phyloP scores from a whole-genome alignment of 2,888 invertebrate species.

The Hesperia comma region DNA sequence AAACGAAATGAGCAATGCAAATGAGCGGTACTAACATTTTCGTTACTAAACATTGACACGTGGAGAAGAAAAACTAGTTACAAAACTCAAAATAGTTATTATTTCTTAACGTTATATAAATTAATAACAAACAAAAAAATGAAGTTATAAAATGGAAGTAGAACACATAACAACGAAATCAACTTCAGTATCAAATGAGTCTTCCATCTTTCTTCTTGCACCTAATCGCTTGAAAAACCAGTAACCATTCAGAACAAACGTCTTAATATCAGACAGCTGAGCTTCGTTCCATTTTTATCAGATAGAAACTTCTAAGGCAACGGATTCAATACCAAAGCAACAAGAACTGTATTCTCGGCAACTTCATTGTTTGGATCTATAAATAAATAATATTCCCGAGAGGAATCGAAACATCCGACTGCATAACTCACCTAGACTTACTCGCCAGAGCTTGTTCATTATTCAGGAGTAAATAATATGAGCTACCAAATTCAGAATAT shows the following conservation, averaged over 20 bases:
- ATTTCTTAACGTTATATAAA: too few relatives aligned
- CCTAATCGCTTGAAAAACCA: slow-evolving; percentile 1
- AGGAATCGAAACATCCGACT: slow-evolving; percentile 50
- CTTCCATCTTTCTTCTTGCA: neutral
- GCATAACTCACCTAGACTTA: slow-evolving; percentile 34
- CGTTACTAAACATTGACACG: neutral
- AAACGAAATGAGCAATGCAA: neutral
- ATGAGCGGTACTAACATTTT: neutral
- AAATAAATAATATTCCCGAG: slow-evolving; percentile 39
- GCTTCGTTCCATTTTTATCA: slow-evolving; percentile 6
- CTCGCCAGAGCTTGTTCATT: slow-evolving; percentile 10
- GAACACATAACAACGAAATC: neutral
- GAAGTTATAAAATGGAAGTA: too few relatives aligned
- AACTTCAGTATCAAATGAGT: neutral
- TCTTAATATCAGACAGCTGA: slow-evolving; percentile 2
- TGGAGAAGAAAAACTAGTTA: neutral
- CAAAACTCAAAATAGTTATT: neutral
- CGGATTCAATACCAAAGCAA: slow-evolving; percentile 10
- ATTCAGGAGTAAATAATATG: slow-evolving; percentile 15
- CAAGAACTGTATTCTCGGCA: slow-evolving; percentile 11
- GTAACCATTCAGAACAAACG: slow-evolving; percentile 4
- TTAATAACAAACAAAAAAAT: too few relatives aligned
- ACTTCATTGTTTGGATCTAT: slow-evolving; percentile 30
- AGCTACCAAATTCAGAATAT: slow-evolving; percentile 14
- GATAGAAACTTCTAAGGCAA: slow-evolving; percentile 1